phyloP scores from a whole-genome alignment of 1,140 invertebrate genomes.

The Colletes latitarsis region DNA sequence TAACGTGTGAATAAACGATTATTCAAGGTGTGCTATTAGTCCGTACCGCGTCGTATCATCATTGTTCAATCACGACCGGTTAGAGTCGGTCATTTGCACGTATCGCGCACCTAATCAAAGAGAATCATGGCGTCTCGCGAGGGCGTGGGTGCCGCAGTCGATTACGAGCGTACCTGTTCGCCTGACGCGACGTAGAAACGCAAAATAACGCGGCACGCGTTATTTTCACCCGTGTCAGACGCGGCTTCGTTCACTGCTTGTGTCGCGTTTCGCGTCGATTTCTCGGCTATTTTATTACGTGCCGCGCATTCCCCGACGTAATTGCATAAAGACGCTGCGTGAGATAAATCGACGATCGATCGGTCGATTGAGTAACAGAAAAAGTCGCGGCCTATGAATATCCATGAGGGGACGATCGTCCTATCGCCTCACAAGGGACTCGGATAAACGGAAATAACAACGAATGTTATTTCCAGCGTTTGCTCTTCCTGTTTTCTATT shows the following conservation, averaged over 20 bases:
- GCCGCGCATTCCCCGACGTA: constrained; percentile 35
- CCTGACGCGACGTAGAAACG: neutral
- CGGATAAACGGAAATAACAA: constrained; percentile 24
- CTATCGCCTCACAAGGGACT: neutral
- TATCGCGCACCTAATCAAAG: constrained; percentile 5
- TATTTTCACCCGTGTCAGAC: constrained; percentile 13
- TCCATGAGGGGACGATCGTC: constrained; percentile 18
- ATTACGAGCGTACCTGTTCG: constrained; percentile 5
- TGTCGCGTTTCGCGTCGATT: constrained; percentile 42
- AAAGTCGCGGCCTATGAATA: constrained; percentile 45
- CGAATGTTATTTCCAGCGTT: neutral
- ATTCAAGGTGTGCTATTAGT: no score
- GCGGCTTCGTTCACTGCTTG: neutral
- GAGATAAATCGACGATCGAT: constrained; percentile 44
- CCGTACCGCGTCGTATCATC: no score
- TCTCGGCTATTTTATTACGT: constrained; percentile 47
- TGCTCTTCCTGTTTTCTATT: constrained; percentile 34
- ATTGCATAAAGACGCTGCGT: constrained; percentile 48
- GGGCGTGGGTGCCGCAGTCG: constrained; percentile 18
- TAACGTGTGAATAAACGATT: no score
- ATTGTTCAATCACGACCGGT: neutral
- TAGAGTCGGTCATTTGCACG: neutral
- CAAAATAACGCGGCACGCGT: constrained; percentile 14
- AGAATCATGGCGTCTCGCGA: constrained; percentile 22
- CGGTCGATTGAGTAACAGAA: constrained; percentile 43